These are phyloP conservation scores for Callimorpha dominula DNA, from an alignment of 2,888 invertebrate genomes.

Conservation along the genomic window DNA sequence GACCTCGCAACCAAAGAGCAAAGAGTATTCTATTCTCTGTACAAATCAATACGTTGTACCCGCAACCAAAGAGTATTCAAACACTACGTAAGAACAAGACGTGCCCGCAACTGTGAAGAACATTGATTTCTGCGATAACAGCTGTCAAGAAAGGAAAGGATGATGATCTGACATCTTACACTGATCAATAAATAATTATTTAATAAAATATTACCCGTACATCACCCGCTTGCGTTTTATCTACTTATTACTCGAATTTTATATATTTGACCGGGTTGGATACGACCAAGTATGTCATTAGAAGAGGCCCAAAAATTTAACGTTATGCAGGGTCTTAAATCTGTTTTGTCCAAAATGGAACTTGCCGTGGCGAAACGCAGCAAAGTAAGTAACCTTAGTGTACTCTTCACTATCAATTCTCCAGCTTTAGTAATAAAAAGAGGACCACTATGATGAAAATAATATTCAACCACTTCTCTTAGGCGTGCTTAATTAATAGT, in stretches of 20 bases:
- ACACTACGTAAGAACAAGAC: too few species aligned
- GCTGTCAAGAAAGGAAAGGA: background rate
- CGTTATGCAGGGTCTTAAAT: constrained; percentile 86
- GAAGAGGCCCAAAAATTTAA: constrained; percentile 65
- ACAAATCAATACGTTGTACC: too few species aligned
- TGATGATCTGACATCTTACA: background rate
- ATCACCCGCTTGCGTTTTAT: background rate
- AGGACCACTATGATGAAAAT: too few species aligned
- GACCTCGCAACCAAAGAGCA: too few species aligned
- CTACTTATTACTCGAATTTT: background rate
- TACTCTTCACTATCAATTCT: background rate
- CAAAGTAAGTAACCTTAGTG: constrained; percentile 76
- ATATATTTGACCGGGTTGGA: background rate
- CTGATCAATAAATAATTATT: background rate
- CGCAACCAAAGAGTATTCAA: too few species aligned
- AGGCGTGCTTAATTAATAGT: too few species aligned
- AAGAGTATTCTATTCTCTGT: too few species aligned
- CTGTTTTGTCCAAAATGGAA: constrained; percentile 87
- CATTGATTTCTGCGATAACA: constrained; percentile 6
- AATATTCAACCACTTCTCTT: too few species aligned
- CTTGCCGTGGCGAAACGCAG: constrained; percentile 85
- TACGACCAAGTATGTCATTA: constrained; percentile 62
- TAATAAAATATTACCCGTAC: background rate
- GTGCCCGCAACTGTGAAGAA: background rate
- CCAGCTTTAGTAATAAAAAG: background rate